Conservation (phyloP, 2,113 vertebrate genomes). For the Athene noctua region DNA sequence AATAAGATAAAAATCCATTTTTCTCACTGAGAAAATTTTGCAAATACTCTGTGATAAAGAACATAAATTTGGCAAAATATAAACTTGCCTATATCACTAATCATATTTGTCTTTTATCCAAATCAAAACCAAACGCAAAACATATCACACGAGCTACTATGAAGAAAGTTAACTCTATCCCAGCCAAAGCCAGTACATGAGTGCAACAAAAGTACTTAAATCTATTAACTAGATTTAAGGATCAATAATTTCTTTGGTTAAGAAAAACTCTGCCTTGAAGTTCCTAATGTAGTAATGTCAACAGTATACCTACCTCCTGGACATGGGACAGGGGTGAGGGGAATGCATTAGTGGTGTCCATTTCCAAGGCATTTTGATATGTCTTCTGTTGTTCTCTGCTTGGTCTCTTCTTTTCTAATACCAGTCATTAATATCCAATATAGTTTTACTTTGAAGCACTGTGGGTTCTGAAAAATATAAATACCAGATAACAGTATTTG, state of each 20-base stretch:
- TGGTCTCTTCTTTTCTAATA: neutral
- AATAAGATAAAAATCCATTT: neutral
- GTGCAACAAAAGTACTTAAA: neutral
- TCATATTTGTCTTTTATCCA: neutral
- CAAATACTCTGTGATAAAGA: neutral
- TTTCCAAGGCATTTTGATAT: neutral
- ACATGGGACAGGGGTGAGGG: no score
- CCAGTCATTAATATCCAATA: neutral
- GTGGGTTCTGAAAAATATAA: neutral
- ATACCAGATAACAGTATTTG: neutral
- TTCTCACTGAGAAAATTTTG: neutral
- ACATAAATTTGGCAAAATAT: neutral
- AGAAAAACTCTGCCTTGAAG: neutral
- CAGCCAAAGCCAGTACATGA: neutral
- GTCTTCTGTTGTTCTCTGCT: neutral
- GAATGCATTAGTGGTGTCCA: neutral
- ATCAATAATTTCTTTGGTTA: neutral
- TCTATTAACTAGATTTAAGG: neutral
- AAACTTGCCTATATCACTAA: neutral
- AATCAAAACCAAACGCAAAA: neutral
- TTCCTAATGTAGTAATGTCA: neutral
- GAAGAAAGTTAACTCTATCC: neutral
- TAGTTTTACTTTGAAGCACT: neutral
- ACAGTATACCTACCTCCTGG: neutral
- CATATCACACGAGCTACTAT: neutral